Percentiles rank a stretch among this genome's conserved stretches.
These are phyloP conservation scores for Etheostoma cragini DNA, from an alignment of 2,113 vertebrate species.

Conservation along the genomic window DNA sequence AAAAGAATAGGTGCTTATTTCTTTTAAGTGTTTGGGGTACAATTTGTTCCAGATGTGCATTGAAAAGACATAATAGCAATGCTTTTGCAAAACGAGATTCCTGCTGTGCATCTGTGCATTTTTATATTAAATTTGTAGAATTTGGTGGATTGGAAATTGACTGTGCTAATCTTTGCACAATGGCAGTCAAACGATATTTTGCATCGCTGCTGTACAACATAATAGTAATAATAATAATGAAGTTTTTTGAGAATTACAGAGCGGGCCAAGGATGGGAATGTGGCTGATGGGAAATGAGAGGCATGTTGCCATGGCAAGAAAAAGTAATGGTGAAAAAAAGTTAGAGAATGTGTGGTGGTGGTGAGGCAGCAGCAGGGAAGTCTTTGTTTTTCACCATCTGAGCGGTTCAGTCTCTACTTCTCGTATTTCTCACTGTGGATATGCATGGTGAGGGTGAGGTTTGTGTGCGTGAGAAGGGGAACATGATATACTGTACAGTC, in stretches of 20 bases:
- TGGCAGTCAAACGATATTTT: slow-evolving; percentile 28
- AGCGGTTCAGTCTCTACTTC: slow-evolving; percentile 26
- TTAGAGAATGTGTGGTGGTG: slow-evolving; percentile 47
- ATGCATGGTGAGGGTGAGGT: background rate
- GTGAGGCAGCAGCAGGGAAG: slow-evolving; percentile 34
- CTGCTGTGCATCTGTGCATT: slow-evolving; percentile 17
- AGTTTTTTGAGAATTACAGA: slow-evolving; percentile 51
- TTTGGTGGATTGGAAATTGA: slow-evolving; percentile 1
- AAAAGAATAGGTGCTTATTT: slow-evolving; percentile 30
- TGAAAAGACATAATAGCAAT: slow-evolving; percentile 8
- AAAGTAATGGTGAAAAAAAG: slow-evolving; percentile 26
- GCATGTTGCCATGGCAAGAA: slow-evolving; percentile 44
- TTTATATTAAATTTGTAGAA: slow-evolving; percentile 7
- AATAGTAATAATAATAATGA: slow-evolving; percentile 35
- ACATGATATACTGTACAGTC: slow-evolving; percentile 27
- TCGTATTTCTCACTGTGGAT: slow-evolving; percentile 34
- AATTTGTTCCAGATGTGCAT: slow-evolving; percentile 56
- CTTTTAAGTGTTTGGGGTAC: slow-evolving; percentile 1
- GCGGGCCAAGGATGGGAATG: slow-evolving; percentile 42
- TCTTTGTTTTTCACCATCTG: slow-evolving; percentile 58
- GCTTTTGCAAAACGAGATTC: slow-evolving; percentile 4
- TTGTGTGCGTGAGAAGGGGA: slow-evolving; percentile 14
- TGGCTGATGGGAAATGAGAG: slow-evolving; percentile 73
- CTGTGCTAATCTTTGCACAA: slow-evolving; percentile 23
- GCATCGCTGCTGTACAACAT: slow-evolving; percentile 28